A percentile compares a stretch with the other conserved stretches of the same genome.
Conservation (phyloP, 30 jellyfish, hydroid and myxozoan genomes). For the Phacellophora camtschatica region DNA sequence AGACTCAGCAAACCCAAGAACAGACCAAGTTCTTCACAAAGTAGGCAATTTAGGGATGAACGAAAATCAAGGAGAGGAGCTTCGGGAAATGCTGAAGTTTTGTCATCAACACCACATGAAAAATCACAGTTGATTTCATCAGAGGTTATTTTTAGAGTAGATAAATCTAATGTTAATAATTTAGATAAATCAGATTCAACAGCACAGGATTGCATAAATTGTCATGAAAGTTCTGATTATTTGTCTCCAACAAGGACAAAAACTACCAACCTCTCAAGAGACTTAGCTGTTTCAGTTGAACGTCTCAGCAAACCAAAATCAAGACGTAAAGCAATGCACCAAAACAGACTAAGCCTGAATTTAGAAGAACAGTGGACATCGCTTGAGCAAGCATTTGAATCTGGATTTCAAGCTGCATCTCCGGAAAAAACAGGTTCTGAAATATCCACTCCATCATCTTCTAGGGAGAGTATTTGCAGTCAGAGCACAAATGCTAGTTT, state of each 20-base stretch:
- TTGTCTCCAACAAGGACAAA: not conserved
- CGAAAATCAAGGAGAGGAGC: not conserved
- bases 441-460: conserved; percentile 17
- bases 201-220: not conserved
- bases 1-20: conserved; percentile 68
- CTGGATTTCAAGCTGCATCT: conserved; percentile 30
- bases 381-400: conserved; percentile 38
- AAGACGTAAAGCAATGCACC: conserved; percentile 31
- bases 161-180: no score
- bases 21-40: not conserved
- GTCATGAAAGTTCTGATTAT: not conserved
- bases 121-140: not conserved
- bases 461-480: conserved; percentile 62
- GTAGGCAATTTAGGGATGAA: not conserved
- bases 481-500: conserved; percentile 33
- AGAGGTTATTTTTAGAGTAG: not conserved
- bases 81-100: conserved; percentile 12
- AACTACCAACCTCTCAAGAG: conserved; percentile 6
- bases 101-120: not conserved
- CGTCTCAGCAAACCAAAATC: conserved; percentile 61
- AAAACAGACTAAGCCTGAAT: conserved; percentile 56
- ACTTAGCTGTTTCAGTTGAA: conserved; percentile 66
- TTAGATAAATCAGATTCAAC: not conserved
- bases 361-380: conserved; percentile 63
- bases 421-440: conserved; percentile 9